Base-by-base conservation (phyloP, 1,140 invertebrate species). In the Cecropterus lyciades region DNA sequence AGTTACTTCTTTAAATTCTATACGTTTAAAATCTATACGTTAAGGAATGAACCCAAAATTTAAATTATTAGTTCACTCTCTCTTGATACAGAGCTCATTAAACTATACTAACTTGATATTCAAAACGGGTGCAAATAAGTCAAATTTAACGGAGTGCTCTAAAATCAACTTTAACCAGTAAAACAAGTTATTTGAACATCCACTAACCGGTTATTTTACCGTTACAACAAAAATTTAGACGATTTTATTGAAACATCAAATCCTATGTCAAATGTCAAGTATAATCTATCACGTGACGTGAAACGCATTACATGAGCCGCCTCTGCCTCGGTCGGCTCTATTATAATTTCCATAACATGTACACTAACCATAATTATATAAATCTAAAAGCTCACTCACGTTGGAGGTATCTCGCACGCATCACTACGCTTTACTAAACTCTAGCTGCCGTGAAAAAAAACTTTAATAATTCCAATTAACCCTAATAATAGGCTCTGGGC, bases 391-490 rank as follows among this genome's bases (percentile, higher is more conserved):
- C 81, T 73, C 72, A 67, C 76, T 82, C 72, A 77, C 76, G 82
- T 55, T 59, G 55, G 68, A 78, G 65, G 75, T 80, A 80, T 84
- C 83, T 79, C 65, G 75, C 56, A 74, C 72, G 73, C 82, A 82
- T 81, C 80, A 76, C 74, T 73, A 72, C 75, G 64, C 81, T 82
- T 80, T 72, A 74, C 79, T 82, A 83, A 83, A 83, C 77, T 81
- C 69, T 81, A 81, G 75, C 65, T 72, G 76, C 74, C 59, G 62
- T 82, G 73, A 85, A 89, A 84, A 87, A 90, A 87, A 84, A 79
- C 78, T 88, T 84, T 89, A 89, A 89, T 90, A 85, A 90, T 92
- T 89, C 84, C 87, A 92, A 92, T 92, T 90, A 92, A 87, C 84
- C 85, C 80, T 91, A 91, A 91, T 91, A 91, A 91, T 87, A 91